Base-by-base conservation (phyloP, 2,888 invertebrate genomes). In the Alviniconcha strummeri region DNA sequence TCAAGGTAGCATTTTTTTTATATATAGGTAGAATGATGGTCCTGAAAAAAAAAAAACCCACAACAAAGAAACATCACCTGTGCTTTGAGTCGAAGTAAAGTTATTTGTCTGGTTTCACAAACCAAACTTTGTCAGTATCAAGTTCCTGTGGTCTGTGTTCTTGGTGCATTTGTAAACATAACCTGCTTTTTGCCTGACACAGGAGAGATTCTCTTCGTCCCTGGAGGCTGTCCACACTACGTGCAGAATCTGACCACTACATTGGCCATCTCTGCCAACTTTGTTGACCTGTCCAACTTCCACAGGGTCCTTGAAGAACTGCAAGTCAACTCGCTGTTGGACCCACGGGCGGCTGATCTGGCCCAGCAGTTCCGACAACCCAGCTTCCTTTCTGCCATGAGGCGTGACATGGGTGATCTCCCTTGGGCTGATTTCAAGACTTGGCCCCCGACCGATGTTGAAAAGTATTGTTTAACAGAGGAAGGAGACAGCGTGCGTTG, bases 151-250 rank as follows among this genome's bases (percentile, higher is more conserved):
- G 36, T 36, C n/a, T n/a, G 36, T 36, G 36, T 36, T 36, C 36
- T 36, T 36, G 36, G 36, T 36, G 36, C 36, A 36, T 36, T 36
- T 36, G 36, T 0, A 36, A 36, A 36, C 3, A 3, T 36, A 36
- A 36, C 36, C 36, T 36, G 36, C 36, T 36, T 36, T 36, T 36
- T 36, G 36, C 36, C 36, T 36, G 36, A 36, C 6, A n/a, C 87
- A 91, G 92, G 92, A 79, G 92, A 92, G 19, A 81, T 92, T 17
- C 86, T 92, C 74, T 92, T 91, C 88, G 92, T 92, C 5, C 92
- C 92, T 19, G 89, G 90, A 67, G 92, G 92, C 19, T 91, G 91
- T 81, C 91, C 92, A 7, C 92, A 92, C 83, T 86, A 89, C 76
- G 92, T 92, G 15, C 90, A 91, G 80, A 92, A 92, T 81, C 84